Evolutionary conservation across 2,113 vertebrate genomes (phyloP).

Genomic region (Trogon melanurus): DNA sequence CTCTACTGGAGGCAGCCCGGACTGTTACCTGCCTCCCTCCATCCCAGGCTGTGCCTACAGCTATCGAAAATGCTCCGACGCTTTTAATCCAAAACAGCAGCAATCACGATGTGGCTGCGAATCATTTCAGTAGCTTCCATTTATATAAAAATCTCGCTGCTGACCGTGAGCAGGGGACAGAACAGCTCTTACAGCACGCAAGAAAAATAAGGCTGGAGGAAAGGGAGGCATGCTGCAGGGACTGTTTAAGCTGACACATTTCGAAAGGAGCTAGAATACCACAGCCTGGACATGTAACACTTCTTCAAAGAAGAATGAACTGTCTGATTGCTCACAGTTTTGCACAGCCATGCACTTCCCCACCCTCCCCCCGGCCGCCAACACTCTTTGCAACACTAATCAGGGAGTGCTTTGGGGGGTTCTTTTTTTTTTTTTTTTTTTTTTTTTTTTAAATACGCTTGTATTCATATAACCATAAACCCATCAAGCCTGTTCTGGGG

Average conservation of each 20-base stretch:
- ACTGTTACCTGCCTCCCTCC: slow-evolving; percentile 33
- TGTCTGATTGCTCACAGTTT: slow-evolving; percentile 19
- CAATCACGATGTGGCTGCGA: neutral
- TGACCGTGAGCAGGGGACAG: neutral
- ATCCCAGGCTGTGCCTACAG: neutral
- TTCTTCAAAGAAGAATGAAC: slow-evolving; percentile 27
- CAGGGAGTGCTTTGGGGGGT: neutral
- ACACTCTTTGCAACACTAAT: neutral
- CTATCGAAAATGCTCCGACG: neutral
- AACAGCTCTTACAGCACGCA: neutral
- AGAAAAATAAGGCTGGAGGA: neutral
- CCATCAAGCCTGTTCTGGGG: neutral
- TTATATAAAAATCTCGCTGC: neutral
- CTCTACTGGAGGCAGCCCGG: slow-evolving; percentile 66
- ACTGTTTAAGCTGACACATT: slow-evolving; percentile 11
- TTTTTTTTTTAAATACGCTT: neutral
- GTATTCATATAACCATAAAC: rapidly evolving
- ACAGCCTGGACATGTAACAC: slow-evolving; percentile 6
- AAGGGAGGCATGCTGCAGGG: neutral
- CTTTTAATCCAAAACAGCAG: neutral
- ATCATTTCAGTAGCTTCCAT: neutral
- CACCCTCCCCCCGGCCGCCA: neutral
- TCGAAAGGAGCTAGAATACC: neutral
- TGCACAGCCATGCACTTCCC: neutral
- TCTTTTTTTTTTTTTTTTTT: neutral